Base-by-base conservation (phyloP, 1,140 invertebrate genomes). In the Sycobia sp. region DNA sequence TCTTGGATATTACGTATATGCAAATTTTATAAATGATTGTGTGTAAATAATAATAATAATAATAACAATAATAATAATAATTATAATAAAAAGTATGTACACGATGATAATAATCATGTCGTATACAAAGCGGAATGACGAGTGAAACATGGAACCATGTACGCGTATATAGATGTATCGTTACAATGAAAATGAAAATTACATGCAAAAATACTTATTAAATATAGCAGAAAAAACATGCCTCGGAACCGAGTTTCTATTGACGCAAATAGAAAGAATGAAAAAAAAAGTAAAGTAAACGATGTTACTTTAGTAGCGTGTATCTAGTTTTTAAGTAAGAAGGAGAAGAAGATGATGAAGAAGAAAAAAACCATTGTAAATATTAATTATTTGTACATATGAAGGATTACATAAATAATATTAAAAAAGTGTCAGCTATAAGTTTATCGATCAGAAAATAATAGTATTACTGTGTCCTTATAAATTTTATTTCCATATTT, bases 311-410 rank as follows among this genome's bases (percentile, higher is more conserved):
- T 63, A 63, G 61, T 63, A 63, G 57, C 54, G 54, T 63, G 46
- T 63, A 63, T 49, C 61, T 63, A 63, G 54, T 63, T 63, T 63
- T n/a, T n/a, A n/a, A n/a, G n/a, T n/a, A n/a, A n/a, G n/a, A n/a
- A n/a, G n/a, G n/a, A n/a, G n/a, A n/a, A n/a, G n/a, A n/a, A n/a
- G n/a, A n/a, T n/a, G n/a, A n/a, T n/a, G n/a, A n/a, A n/a, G n/a
- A n/a, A n/a, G 57, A 63, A 54, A 46, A 63, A 63, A 63, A 63
- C 22, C 54, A 65, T 65, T 65, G 62, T 65, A 65, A 58, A 65
- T 65, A 65, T 65, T 65, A 58, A 65, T 65, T 65, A 65, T 60
- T 65, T 65, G 63, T 65, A 65, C 63, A 65, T 65, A 65, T 60
- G 49, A 65, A 59, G 25, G 54, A 65, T 65, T 65, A 65, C 57